These are phyloP conservation scores for Ursus arctos DNA, from an alignment of 2,113 vertebrate genomes.

Conservation along the genomic window DNA sequence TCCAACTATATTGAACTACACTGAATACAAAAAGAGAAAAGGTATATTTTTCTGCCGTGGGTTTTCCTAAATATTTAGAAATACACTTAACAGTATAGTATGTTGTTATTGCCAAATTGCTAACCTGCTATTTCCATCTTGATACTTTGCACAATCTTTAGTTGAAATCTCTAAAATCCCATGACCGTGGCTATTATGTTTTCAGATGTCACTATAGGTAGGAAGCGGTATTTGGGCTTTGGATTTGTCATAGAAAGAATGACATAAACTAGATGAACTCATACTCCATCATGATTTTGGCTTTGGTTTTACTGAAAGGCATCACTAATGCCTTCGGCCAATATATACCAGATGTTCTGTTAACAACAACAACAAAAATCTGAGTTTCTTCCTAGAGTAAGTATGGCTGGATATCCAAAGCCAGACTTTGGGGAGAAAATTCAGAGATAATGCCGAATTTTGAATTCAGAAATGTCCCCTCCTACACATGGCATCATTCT, in stretches of 20 bases:
- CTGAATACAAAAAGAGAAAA: background rate
- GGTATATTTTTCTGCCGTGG: background rate
- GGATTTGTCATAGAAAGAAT: background rate
- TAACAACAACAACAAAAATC: constrained; percentile 7
- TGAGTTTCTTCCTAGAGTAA: background rate
- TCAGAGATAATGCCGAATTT: background rate
- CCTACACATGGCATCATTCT: background rate
- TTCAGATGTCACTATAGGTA: background rate
- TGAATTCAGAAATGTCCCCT: background rate
- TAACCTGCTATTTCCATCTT: constrained; percentile 6
- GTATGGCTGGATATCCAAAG: background rate
- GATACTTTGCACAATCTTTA: constrained; percentile 41
- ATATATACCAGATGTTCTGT: constrained; percentile 29
- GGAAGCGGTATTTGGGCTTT: background rate
- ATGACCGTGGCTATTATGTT: background rate
- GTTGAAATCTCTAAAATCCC: constrained; percentile 54
- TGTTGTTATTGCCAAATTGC: background rate
- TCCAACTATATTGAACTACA: background rate
- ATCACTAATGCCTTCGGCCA: background rate
- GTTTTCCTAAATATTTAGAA: constrained; percentile 10
- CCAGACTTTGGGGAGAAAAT: background rate
- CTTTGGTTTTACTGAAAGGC: background rate
- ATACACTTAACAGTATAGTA: background rate
- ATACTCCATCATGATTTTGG: background rate
- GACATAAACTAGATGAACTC: constrained; percentile 11